phyloP scores from a whole-genome alignment of 2,888 invertebrate species.

The Chaitophorus viminalis region DNA sequence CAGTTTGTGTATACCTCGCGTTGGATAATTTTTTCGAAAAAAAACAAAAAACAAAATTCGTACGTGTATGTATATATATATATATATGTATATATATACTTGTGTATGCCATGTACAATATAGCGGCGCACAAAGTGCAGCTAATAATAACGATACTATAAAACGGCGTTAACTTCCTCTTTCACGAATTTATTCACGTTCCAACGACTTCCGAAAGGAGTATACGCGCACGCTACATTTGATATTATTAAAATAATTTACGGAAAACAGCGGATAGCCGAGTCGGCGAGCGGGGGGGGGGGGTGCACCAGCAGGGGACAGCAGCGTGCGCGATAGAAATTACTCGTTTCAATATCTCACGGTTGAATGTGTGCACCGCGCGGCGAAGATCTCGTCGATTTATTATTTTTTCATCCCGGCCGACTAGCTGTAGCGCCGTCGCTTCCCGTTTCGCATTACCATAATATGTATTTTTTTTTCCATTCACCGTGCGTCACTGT shows the following conservation, averaged over 20 bases:
- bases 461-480: constrained; percentile 47
- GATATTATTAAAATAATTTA: constrained; percentile 62
- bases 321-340: constrained; percentile 45
- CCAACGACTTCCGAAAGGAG: constrained; percentile 61
- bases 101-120: not conserved
- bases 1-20: not conserved
- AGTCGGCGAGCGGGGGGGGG: not conserved
- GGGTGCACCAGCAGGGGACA: not conserved
- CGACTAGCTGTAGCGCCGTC: not conserved
- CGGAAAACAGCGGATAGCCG: constrained; percentile 35
- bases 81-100: not conserved
- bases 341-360: constrained; percentile 61
- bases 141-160: constrained; percentile 55
- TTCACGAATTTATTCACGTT: constrained; percentile 60
- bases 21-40: not conserved
- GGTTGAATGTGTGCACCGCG: constrained; percentile 51
- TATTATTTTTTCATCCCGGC: constrained; percentile 51
- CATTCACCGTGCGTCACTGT: not conserved
- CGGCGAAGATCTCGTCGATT: constrained; percentile 48
- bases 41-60: not conserved
- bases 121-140: constrained; percentile 33
- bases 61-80: not conserved
- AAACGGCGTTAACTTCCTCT: constrained; percentile 61
- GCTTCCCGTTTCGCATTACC: constrained; percentile 35
- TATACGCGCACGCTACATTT: constrained; percentile 53